Percentiles rank a stretch among this genome's conserved stretches.
These are phyloP conservation scores for Channa argus DNA, from an alignment of 2,113 vertebrate species.

Conservation along the genomic window DNA sequence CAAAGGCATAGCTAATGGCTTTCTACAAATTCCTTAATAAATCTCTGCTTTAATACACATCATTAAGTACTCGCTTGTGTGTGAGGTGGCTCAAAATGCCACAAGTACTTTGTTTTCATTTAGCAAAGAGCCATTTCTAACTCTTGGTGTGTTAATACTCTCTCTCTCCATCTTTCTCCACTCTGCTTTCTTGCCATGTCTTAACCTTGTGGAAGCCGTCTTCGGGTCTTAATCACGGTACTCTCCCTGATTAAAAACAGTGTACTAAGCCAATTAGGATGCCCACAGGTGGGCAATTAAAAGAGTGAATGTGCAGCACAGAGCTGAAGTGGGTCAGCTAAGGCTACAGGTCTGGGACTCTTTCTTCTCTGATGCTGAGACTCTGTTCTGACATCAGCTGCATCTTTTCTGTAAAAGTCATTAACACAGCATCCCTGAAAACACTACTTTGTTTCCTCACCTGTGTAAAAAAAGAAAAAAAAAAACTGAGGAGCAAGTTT, in stretches of 20 bases:
- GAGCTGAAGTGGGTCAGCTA: constrained; percentile 54
- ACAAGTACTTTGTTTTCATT: constrained; percentile 71
- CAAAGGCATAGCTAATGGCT: constrained; percentile 73
- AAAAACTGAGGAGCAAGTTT: not conserved
- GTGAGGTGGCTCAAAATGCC: constrained; percentile 63
- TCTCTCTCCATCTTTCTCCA: not conserved
- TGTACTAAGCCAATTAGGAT: constrained; percentile 69
- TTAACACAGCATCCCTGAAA: constrained; percentile 24
- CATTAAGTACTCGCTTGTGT: constrained; percentile 66
- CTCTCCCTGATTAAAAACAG: constrained; percentile 64
- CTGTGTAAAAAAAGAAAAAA: constrained; percentile 17
- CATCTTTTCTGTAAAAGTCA: constrained; percentile 36
- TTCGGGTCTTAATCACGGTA: constrained; percentile 45
- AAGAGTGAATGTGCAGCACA: constrained; percentile 35
- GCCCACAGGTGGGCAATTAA: constrained; percentile 72
- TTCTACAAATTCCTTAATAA: constrained; percentile 70
- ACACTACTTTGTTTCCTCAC: constrained; percentile 12
- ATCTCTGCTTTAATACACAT: constrained; percentile 67
- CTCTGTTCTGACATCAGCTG: constrained; percentile 29
- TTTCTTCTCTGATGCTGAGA: constrained; percentile 52
- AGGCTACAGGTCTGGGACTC: constrained; percentile 55
- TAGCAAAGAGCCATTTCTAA: constrained; percentile 59
- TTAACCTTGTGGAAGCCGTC: constrained; percentile 22
- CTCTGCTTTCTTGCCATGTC: not conserved
- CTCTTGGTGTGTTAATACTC: not conserved